These are phyloP conservation scores for Drosophila subquinaria DNA, from an alignment of 2,888 invertebrate genomes.

Conservation along the genomic window DNA sequence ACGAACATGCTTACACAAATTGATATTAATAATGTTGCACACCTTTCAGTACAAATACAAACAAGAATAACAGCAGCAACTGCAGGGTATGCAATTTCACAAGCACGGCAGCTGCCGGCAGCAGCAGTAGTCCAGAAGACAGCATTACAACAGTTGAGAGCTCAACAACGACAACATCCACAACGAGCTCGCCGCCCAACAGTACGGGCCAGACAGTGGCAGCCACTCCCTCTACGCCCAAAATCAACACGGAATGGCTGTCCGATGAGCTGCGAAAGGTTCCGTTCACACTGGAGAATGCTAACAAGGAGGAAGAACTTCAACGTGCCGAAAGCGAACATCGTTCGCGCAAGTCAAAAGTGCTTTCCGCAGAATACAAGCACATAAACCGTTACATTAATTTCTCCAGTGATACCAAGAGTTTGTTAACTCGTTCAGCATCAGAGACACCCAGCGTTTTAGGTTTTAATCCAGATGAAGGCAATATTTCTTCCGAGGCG, in stretches of 20 bases:
- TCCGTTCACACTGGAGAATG: slow-evolving; percentile 82
- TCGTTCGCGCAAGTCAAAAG: slow-evolving; percentile 83
- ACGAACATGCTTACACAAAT: background rate
- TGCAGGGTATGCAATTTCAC: slow-evolving; percentile 33
- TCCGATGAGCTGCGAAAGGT: slow-evolving; percentile 66
- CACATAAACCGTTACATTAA: slow-evolving; percentile 82
- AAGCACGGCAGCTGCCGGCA: slow-evolving; percentile 11
- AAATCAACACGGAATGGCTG: slow-evolving; percentile 68
- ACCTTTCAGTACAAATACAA: slow-evolving; percentile 55
- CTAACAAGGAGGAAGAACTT: slow-evolving; percentile 82
- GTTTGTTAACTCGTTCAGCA: slow-evolving; percentile 82
- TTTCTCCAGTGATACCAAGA: slow-evolving; percentile 82
- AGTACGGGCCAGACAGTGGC: slow-evolving; percentile 29
- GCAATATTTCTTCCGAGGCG: slow-evolving; percentile 84
- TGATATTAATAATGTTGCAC: background rate
- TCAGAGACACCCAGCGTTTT: slow-evolving; percentile 71
- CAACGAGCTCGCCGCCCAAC: slow-evolving; percentile 30
- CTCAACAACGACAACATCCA: slow-evolving; percentile 10
- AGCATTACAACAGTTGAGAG: slow-evolving; percentile 1
- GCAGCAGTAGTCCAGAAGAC: background rate
- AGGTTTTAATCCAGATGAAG: slow-evolving; percentile 75
- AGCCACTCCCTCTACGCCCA: slow-evolving; percentile 67
- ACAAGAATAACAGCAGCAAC: slow-evolving; percentile 28
- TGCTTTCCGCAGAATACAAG: slow-evolving; percentile 83
- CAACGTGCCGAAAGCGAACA: slow-evolving; percentile 81